Percentiles rank a stretch among this genome's conserved stretches.
Conservation (phyloP, 2,113 vertebrate genomes). For the Sinosuthora webbiana region DNA sequence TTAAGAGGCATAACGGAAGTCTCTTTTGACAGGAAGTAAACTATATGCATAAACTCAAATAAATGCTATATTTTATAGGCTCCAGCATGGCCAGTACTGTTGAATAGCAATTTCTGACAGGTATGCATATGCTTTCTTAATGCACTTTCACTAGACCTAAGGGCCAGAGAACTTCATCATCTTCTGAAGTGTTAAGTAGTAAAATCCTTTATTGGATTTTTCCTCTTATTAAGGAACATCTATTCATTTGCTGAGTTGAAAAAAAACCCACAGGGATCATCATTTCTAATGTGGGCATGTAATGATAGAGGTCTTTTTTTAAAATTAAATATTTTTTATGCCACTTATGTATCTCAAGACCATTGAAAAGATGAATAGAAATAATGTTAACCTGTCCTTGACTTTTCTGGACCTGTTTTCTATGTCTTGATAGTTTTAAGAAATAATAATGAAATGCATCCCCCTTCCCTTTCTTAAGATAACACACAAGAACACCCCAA, state of each 20-base stretch:
- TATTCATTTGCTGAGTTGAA: not conserved
- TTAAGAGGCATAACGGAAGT: not conserved
- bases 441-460: not conserved
- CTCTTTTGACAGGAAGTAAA: not conserved
- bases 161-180: not conserved
- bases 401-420: not conserved
- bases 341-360: not conserved
- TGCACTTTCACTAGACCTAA: not conserved
- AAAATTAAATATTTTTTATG: not conserved
- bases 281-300: not conserved
- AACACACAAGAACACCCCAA: not conserved
- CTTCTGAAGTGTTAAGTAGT: not conserved
- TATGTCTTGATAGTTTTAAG: not conserved
- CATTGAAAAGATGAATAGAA: not conserved
- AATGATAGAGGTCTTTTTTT: not conserved
- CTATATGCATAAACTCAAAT: not conserved
- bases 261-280: not conserved
- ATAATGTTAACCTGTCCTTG: not conserved
- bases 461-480: no score
- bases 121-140: not conserved
- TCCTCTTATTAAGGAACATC: not conserved
- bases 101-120: not conserved
- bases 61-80: not conserved
- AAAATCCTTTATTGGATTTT: not conserved
- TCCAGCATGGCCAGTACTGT: not conserved